Evolutionary conservation across 2,797 vertebrate genomes (phyloP), one percentile per base, ranked within the genome.

Genomic region (Myripristis jacobus): DNA sequence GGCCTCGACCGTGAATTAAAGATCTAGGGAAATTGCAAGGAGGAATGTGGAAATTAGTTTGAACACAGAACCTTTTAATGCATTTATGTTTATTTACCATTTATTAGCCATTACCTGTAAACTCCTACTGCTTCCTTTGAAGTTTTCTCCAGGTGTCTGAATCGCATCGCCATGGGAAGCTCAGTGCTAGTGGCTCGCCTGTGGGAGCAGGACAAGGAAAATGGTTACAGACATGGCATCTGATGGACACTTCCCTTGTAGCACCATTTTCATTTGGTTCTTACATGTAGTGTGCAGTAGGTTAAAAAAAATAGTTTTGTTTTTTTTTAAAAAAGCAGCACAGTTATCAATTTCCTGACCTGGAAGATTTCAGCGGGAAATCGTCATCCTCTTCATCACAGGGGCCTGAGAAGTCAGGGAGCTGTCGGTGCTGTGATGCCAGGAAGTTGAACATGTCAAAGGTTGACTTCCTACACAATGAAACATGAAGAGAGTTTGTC

Each of bases 401-500:
- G 0, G 93, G 80, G 10, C 94, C 93, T 0, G 77, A 41, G 0
- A 90, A 88, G 56, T 96, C 95, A 0, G 96, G 96, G 13, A 95
- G 95, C 15, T 92, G 92, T 19, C 97, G 91, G 84, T 98, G 96
- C 83, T 96, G 95, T 0, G 96, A 98, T 0, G 95, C 97, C 92
- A 98, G 91, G 92, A 98, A 98, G 91, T 96, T 97, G 86, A 98
- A 98, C 95, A 98, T 98, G 59, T 98, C 96, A 50, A 98, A 97
- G 0, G 96, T 96, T 25, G 95, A 94, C 89, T 97, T 97, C 87
- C 96, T 97, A 66, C 1, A 58, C 13, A 13, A 27, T 46, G 4
- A 53, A 61, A 79, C 4, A 62, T 2, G 1, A 69, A 5, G 5
- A 19, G 18, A 57, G 18, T 21, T 58, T 24, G 21, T 18, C 16